Evolutionary conservation across 2,888 invertebrate genomes (phyloP), one percentile per base, ranked within the genome.

Genomic region (Phaonia tiefii): DNA sequence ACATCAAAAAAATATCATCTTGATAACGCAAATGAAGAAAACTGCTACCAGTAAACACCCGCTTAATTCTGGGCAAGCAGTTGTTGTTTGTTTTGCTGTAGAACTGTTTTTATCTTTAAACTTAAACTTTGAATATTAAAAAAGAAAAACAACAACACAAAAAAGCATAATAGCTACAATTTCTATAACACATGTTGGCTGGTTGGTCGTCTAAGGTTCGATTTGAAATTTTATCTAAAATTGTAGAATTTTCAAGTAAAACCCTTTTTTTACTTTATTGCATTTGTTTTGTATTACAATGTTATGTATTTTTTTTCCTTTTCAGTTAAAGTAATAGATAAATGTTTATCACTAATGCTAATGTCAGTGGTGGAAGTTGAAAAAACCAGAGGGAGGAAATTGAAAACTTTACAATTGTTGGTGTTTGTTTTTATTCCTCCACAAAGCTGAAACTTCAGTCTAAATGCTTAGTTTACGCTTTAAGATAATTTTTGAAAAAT

Each of bases 281-380:
- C 17, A 22, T 17, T 51, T 67, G 13, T 71, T n/a, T 56, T 58
- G 56, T 39, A n/a, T n/a, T n/a, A n/a, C n/a, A n/a, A n/a, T n/a
- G n/a, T n/a, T n/a, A 10, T 49, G 31, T 31, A 54, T 79, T 31
- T 31, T 15, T 17, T 66, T 66, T 26, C 25, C 8, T 67, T 54
- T 67, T 80, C 75, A 17, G 51, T 54, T 58, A 65, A 78, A 76
- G 44, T 76, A 76, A 76, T 49, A 80, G 83, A 83, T 83, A 83
- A 82, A 78, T 63, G 44, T 75, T 82, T 82, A 83, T 83, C 80
- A 74, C 66, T 76, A n/a, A n/a, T n/a, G n/a, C n/a, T n/a, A n/a
- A n/a, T 70, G 1, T 13, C 70, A 58, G 39, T 26, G 10, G 15
- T 1, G 60, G 20, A 54, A 31, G 66, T 56, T 44, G 66, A 11